Conservation (phyloP, 2,113 vertebrate species). For the Fregata magnificens region DNA sequence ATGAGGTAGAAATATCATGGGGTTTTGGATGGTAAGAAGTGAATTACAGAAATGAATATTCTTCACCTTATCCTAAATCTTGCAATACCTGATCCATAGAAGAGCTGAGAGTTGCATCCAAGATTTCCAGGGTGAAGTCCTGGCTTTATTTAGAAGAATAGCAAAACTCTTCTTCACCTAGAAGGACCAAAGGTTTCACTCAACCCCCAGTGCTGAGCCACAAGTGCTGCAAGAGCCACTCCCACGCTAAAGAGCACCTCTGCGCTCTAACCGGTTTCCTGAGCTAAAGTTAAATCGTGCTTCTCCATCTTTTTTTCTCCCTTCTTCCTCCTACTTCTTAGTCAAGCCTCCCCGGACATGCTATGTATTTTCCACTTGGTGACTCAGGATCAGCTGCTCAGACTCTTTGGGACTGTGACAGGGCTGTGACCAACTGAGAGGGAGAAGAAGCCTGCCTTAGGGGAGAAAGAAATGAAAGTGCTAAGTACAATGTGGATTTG, state of each 20-base stretch:
- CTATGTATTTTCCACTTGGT: not conserved
- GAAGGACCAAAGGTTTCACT: not conserved
- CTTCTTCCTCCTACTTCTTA: not conserved
- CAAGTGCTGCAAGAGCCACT: not conserved
- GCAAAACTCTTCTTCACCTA: not conserved
- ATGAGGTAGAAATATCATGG: not conserved
- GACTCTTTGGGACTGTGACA: not conserved
- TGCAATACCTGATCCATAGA: not conserved
- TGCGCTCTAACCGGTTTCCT: not conserved
- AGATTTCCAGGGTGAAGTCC: not conserved
- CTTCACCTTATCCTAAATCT: not conserved
- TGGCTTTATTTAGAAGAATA: not conserved
- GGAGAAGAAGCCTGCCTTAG: not conserved
- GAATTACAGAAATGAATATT: not conserved
- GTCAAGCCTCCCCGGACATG: not conserved
- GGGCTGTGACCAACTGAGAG: not conserved
- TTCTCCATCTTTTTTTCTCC: not conserved
- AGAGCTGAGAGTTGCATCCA: not conserved
- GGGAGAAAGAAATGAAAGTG: not conserved
- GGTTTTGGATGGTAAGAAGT: not conserved
- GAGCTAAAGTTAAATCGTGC: not conserved
- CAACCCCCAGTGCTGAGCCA: not conserved
- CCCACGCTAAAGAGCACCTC: not conserved
- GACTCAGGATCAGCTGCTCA: slow-evolving; percentile 38
- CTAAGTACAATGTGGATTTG: not conserved